Evolutionary conservation across 2,888 invertebrate species (phyloP).

Genomic region (Liopterus haemorrhoidalis): DNA sequence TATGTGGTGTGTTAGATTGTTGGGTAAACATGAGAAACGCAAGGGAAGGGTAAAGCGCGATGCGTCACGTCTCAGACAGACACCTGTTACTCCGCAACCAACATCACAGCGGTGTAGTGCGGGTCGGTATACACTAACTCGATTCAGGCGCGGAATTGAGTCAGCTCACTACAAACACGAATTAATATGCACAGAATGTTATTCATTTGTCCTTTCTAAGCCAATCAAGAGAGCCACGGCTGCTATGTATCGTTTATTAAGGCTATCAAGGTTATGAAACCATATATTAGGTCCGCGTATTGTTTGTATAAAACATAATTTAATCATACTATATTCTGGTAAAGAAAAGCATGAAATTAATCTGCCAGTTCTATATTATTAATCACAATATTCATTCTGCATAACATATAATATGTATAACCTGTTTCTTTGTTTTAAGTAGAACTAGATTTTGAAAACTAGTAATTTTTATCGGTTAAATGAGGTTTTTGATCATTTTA

Average conservation of each 20-base stretch:
- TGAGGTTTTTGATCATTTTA: too few relatives aligned
- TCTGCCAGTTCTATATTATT: too few relatives aligned
- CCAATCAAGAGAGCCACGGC: neutral
- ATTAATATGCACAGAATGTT: too few relatives aligned
- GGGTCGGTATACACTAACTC: neutral
- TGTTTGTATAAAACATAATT: too few relatives aligned
- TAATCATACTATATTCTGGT: too few relatives aligned
- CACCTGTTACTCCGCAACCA: conserved; percentile 14
- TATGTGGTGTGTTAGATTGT: conserved; percentile 14
- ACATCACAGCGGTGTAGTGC: conserved; percentile 1
- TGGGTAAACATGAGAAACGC: conserved; percentile 9
- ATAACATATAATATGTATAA: too few relatives aligned
- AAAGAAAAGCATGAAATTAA: too few relatives aligned
- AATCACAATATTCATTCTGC: too few relatives aligned
- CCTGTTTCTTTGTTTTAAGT: too few relatives aligned
- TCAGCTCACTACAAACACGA: neutral
- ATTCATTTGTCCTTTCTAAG: too few relatives aligned
- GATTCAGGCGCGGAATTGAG: neutral
- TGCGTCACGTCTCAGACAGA: neutral
- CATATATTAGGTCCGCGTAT: neutral
- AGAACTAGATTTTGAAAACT: too few relatives aligned
- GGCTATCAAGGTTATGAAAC: neutral
- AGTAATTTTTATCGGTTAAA: too few relatives aligned
- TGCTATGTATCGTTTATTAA: neutral
- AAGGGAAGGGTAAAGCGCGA: neutral